A percentile compares a stretch with the other conserved stretches of the same genome.
These are phyloP conservation scores for Pangasius macronema DNA, from an alignment of 2,797 vertebrate species.

Conservation along the genomic window DNA sequence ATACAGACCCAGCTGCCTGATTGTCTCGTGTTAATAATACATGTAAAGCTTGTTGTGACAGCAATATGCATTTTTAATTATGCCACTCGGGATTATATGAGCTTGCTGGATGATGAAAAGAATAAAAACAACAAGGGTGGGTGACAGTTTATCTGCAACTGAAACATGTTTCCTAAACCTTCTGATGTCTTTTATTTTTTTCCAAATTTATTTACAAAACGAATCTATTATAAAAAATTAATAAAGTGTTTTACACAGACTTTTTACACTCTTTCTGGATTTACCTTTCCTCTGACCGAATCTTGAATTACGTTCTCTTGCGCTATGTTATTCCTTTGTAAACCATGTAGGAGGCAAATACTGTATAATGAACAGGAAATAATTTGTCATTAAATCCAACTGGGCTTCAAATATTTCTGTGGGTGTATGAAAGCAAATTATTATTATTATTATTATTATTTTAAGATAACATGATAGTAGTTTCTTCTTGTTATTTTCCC, in stretches of 20 bases:
- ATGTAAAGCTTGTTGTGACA: constrained; percentile 65
- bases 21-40: constrained; percentile 69
- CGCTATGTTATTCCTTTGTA: neutral
- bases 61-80: constrained; percentile 71
- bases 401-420: neutral
- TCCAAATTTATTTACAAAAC: no score
- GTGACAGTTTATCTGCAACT: neutral
- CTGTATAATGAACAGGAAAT: neutral
- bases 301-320: neutral
- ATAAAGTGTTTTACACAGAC: no score
- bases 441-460: no score
- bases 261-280: neutral
- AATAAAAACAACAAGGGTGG: constrained; percentile 56
- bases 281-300: neutral
- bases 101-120: constrained; percentile 50
- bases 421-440: neutral
- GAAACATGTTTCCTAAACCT: neutral
- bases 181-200: no score
- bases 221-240: no score
- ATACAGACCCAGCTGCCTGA: constrained; percentile 60
- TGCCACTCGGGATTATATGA: constrained; percentile 55
- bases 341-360: neutral
- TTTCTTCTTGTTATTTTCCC: neutral
- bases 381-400: neutral
- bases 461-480: neutral